Evolutionary conservation across 2,113 vertebrate genomes (phyloP).

Genomic region (Paratilapia polleni): DNA sequence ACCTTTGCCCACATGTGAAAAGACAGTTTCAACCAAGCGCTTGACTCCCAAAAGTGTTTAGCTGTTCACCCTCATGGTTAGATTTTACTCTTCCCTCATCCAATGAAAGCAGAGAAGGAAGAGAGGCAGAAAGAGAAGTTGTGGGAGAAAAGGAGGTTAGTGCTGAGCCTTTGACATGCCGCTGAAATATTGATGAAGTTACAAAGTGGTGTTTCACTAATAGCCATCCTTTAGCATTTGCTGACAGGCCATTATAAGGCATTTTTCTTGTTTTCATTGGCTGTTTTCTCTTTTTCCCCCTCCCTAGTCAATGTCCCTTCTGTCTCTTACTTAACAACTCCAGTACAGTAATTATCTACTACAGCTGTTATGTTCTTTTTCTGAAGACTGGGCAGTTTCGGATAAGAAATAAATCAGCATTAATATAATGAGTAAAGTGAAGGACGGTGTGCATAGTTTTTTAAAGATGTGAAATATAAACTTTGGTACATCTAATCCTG

Average conservation of each 20-base stretch:
- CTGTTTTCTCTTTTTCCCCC: conserved; percentile 6
- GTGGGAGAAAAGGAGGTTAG: conserved; percentile 22
- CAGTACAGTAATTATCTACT: conserved; percentile 54
- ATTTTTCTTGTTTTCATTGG: conserved; percentile 50
- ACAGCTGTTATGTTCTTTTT: conserved; percentile 44
- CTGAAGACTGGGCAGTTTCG: conserved; percentile 25
- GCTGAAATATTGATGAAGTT: conserved; percentile 78
- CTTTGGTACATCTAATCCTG: background rate
- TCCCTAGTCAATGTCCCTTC: conserved; percentile 21
- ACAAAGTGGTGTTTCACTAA: conserved; percentile 70
- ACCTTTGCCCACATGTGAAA: background rate
- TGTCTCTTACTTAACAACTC: conserved; percentile 51
- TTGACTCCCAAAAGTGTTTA: background rate
- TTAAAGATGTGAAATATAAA: background rate
- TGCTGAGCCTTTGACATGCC: conserved; percentile 51
- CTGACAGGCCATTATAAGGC: conserved; percentile 64
- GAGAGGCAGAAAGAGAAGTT: background rate
- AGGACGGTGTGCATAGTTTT: background rate
- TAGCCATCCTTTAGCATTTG: conserved; percentile 66
- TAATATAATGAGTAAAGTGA: background rate
- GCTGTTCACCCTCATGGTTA: conserved; percentile 13
- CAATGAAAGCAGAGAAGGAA: background rate
- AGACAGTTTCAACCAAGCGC: conserved; percentile 10
- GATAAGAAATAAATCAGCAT: conserved; percentile 18
- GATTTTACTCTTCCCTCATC: background rate